These are phyloP conservation scores for Chionis minor DNA, from an alignment of 2,113 vertebrate species.

Conservation along the genomic window DNA sequence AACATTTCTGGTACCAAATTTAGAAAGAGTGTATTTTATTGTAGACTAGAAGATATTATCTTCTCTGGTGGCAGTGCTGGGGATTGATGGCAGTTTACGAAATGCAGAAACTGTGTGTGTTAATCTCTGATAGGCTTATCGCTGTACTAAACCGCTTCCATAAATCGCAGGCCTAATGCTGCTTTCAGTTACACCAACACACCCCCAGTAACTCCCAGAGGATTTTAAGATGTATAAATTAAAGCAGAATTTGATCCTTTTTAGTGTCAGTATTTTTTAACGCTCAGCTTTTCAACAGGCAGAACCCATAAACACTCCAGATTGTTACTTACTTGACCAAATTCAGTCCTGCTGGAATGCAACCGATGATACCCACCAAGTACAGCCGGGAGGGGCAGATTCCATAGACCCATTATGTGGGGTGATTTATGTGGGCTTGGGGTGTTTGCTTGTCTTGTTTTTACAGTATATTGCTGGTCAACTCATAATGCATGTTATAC, in stretches of 20 bases:
- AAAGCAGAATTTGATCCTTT: not conserved
- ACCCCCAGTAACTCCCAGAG: not conserved
- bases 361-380: not conserved
- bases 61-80: not conserved
- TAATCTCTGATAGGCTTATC: slow-evolving; percentile 43
- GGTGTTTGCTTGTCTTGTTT: not conserved
- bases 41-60: slow-evolving; percentile 16
- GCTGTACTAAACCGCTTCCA: not conserved
- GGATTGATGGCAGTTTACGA: slow-evolving; percentile 30
- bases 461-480: slow-evolving; percentile 4
- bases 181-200: not conserved
- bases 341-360: not conserved
- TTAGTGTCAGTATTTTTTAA: not conserved
- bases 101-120: slow-evolving; percentile 18
- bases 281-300: not conserved
- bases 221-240: not conserved
- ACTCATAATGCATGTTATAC: not conserved
- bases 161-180: not conserved
- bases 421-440: not conserved
- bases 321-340: not conserved
- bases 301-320: not conserved
- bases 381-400: not conserved
- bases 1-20: slow-evolving; percentile 46
- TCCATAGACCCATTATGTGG: not conserved
- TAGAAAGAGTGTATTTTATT: slow-evolving; percentile 18